These are phyloP conservation scores for Muschampia plurimacula DNA, from an alignment of 2,888 invertebrate species.

Conservation along the genomic window DNA sequence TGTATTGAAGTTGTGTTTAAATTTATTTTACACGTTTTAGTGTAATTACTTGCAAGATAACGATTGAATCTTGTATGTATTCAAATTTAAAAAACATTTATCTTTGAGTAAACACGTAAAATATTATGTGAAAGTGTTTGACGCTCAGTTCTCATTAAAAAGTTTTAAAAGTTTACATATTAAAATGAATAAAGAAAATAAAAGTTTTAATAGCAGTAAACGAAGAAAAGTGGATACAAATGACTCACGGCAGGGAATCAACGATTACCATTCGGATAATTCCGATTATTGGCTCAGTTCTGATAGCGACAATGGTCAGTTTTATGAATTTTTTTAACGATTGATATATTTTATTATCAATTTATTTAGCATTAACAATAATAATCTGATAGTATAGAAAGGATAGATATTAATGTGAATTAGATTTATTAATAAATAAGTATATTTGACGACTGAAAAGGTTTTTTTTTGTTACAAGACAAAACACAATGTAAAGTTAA, in stretches of 20 bases:
- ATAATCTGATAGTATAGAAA: too few species aligned
- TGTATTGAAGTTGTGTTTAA: not conserved
- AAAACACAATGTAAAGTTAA: too few species aligned
- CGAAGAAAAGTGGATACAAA: constrained; percentile 58
- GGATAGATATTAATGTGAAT: too few species aligned
- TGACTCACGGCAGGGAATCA: constrained; percentile 59
- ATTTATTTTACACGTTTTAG: not conserved
- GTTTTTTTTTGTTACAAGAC: too few species aligned
- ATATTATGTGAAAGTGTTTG: not conserved
- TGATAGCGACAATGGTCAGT: constrained; percentile 65
- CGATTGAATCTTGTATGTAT: not conserved
- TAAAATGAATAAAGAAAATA: constrained; percentile 74
- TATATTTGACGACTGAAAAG: too few species aligned
- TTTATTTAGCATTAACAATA: not conserved
- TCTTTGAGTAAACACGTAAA: not conserved
- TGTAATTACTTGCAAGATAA: not conserved
- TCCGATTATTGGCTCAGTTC: constrained; percentile 78
- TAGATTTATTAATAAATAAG: too few species aligned
- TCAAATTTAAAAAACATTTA: not conserved
- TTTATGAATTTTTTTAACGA: not conserved
- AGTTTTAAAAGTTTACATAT: constrained; percentile 20
- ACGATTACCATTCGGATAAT: constrained; percentile 58
- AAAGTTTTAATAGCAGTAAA: constrained; percentile 62
- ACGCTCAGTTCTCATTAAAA: not conserved
- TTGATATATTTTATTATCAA: not conserved